Percentiles rank a stretch among this genome's conserved stretches.
phyloP scores from a whole-genome alignment of 2,888 invertebrate species.

The Protodeltote pygarga region DNA sequence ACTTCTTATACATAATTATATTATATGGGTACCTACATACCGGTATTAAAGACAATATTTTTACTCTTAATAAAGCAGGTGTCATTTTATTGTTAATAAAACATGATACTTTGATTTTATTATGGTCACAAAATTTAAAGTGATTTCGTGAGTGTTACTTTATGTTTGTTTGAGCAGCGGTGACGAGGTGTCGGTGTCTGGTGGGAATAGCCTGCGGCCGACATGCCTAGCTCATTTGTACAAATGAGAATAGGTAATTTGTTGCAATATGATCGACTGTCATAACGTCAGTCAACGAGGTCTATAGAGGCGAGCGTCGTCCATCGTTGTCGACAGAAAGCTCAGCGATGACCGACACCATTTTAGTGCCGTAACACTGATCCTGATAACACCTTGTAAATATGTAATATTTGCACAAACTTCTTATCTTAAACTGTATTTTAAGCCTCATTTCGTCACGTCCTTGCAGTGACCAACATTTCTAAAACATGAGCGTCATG shows the following conservation, averaged over 20 bases:
- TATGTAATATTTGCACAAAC: conserved; percentile 40
- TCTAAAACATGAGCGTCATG: conserved; percentile 34
- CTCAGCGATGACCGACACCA: conserved; percentile 24
- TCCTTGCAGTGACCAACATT: conserved; percentile 34
- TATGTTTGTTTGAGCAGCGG: conserved; percentile 57
- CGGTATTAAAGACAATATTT: not conserved
- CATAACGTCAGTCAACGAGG: conserved; percentile 38
- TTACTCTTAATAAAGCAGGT: conserved; percentile 1
- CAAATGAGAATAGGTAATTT: conserved; percentile 65
- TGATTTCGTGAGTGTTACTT: conserved; percentile 7
- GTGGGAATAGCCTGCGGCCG: conserved; percentile 73
- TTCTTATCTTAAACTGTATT: conserved; percentile 32
- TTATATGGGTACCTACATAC: not conserved
- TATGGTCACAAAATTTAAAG: conserved; percentile 3
- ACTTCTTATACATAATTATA: too few species aligned
- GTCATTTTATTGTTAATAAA: conserved; percentile 8
- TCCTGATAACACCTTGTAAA: conserved; percentile 27
- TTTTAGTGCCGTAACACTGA: conserved; percentile 24
- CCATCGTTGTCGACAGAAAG: conserved; percentile 41
- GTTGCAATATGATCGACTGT: conserved; percentile 46
- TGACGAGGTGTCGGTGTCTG: conserved; percentile 64
- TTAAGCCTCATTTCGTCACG: conserved; percentile 35
- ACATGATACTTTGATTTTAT: conserved; percentile 7
- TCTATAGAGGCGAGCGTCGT: conserved; percentile 27
- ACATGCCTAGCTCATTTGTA: conserved; percentile 59